Percentiles rank a stretch among this genome's conserved stretches.
Evolutionary conservation across 2,113 vertebrate species (phyloP).

Genomic region (western clawed frog (Xenopus tropicalis)): UCB_Xtro_10.0 CM004444.2:176378001-176378500

Average conservation of each 20-base stretch:
- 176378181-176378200: too few relatives aligned
- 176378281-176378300: neutral
- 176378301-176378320: neutral
- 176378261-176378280: neutral
- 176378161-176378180: too few relatives aligned
- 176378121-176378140: too few relatives aligned
- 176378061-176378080: too few relatives aligned
- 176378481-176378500: conserved; percentile 10
- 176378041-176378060: too few relatives aligned
- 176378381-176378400: conserved; percentile 19
- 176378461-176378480: neutral
- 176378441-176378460: neutral
- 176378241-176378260: neutral
- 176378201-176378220: neutral
- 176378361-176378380: conserved; percentile 6
- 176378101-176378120: too few relatives aligned
- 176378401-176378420: conserved; percentile 1
- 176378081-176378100: too few relatives aligned
- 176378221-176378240: neutral
- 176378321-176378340: neutral
- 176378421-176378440: neutral
- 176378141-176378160: too few relatives aligned
- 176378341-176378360: neutral
- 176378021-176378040: too few relatives aligned
- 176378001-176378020: too few relatives aligned